A percentile compares a stretch with the other conserved stretches of the same genome.
Conservation (phyloP, 1,140 invertebrate genomes). For the Drosophila serrata region DNA sequence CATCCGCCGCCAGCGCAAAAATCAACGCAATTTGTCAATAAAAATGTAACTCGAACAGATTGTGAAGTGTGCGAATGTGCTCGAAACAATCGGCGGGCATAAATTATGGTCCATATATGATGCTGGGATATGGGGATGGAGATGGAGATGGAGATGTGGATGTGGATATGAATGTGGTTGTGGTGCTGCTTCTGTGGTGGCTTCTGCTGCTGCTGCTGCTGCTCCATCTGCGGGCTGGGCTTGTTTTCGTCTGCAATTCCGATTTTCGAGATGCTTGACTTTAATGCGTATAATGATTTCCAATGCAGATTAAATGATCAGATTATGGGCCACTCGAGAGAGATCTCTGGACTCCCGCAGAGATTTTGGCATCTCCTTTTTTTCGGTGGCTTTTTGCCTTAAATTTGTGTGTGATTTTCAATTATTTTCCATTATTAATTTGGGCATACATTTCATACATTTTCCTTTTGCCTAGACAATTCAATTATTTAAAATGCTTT, state of each 20-base stretch:
- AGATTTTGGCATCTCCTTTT: not conserved
- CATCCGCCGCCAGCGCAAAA: slow-evolving; percentile 70
- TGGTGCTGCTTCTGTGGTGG: slow-evolving; percentile 14
- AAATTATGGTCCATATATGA: slow-evolving; percentile 70
- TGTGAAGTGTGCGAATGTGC: slow-evolving; percentile 83
- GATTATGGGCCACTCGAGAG: slow-evolving; percentile 68
- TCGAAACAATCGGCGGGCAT: slow-evolving; percentile 79
- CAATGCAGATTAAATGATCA: slow-evolving; percentile 81
- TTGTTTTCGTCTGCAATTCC: slow-evolving; percentile 22
- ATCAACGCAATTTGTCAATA: slow-evolving; percentile 85
- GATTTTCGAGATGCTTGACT: slow-evolving; percentile 62
- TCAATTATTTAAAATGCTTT: slow-evolving; percentile 41
- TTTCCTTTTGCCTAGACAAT: slow-evolving; percentile 18
- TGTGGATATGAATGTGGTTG: slow-evolving; percentile 15
- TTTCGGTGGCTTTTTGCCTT: not conserved
- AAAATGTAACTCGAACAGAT: slow-evolving; percentile 84
- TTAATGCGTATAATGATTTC: slow-evolving; percentile 80
- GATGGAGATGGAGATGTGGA: not conserved
- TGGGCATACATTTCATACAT: slow-evolving; percentile 17
- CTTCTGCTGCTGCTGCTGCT: slow-evolving; percentile 9
- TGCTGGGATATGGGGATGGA: not conserved
- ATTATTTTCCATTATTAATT: slow-evolving; percentile 36
- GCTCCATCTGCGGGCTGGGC: slow-evolving; percentile 45
- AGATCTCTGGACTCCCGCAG: slow-evolving; percentile 34
- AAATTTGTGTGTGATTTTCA: slow-evolving; percentile 8